Conservation (phyloP, 2,797 vertebrate genomes). For the Adelosebastes latens region DNA sequence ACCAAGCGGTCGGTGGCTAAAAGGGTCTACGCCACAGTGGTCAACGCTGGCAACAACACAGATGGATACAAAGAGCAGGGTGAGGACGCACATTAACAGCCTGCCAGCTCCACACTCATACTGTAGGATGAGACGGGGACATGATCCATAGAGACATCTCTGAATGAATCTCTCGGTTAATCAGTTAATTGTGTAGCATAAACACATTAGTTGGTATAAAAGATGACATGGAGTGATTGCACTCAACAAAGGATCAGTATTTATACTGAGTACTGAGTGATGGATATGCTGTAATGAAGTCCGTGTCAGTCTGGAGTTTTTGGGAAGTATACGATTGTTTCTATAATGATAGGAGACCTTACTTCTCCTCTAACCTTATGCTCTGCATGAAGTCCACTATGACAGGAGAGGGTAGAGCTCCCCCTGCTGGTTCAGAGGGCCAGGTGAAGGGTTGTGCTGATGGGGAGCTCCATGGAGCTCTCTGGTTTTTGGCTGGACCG, state of each 20-base stretch:
- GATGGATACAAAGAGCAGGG: constrained; percentile 98
- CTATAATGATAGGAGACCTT: not conserved
- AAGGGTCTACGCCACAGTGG: constrained; percentile 92
- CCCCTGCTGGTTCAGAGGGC: not conserved
- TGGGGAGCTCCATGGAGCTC: no score
- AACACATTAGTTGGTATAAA: no score
- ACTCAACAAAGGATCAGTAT: not conserved
- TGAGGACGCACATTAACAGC: constrained; percentile 49
- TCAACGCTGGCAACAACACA: constrained; percentile 94
- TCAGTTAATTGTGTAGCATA: not conserved
- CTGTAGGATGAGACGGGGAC: not conserved
- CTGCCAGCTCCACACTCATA: not conserved
- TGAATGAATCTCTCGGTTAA: not conserved
- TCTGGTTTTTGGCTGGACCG: no score
- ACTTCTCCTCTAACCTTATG: not conserved
- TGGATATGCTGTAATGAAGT: no score
- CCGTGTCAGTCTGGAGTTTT: no score
- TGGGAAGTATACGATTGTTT: no score
- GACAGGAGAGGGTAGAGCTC: not conserved
- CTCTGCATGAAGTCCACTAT: not conserved
- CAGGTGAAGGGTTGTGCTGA: no score
- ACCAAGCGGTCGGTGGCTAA: constrained; percentile 89
- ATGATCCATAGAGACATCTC: not conserved
- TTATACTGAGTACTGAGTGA: not conserved
- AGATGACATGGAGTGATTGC: no score